Conservation (phyloP, 92 coral and sea anemone species). For the Galaxea fascicularis region DNA sequence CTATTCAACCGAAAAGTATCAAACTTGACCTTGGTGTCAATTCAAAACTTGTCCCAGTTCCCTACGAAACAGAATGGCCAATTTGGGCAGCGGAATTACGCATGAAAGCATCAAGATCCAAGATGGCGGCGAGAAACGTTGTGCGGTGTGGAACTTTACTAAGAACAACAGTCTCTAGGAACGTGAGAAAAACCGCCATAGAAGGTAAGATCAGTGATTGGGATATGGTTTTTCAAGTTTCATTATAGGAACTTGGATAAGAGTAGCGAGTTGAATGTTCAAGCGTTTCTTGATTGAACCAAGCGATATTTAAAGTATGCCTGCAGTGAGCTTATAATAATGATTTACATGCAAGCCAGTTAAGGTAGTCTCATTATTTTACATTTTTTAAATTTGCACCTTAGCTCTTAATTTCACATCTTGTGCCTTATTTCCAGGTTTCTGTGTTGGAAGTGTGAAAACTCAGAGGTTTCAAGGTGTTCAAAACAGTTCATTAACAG, state of each 20-base stretch:
- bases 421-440: slow-evolving; percentile 18
- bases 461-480: slow-evolving; percentile 58
- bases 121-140: slow-evolving; percentile 74
- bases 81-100: slow-evolving; percentile 13
- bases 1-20: too few relatives aligned
- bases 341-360: too few relatives aligned
- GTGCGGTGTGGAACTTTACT: slow-evolving; percentile 62
- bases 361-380: too few relatives aligned
- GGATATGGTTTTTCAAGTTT: background rate
- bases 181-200: slow-evolving; percentile 45
- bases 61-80: too few relatives aligned
- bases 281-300: background rate
- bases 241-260: background rate
- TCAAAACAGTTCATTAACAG: slow-evolving; percentile 46
- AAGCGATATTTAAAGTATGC: too few relatives aligned
- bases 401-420: background rate
- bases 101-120: slow-evolving; percentile 11
- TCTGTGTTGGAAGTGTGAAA: slow-evolving; percentile 26
- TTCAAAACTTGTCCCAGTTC: too few relatives aligned
- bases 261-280: background rate
- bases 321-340: background rate
- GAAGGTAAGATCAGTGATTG: background rate
- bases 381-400: background rate
- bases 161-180: slow-evolving; percentile 55
- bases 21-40: too few relatives aligned